Base-by-base conservation (phyloP, 2,888 invertebrate genomes). In the Andrena fulva region DNA sequence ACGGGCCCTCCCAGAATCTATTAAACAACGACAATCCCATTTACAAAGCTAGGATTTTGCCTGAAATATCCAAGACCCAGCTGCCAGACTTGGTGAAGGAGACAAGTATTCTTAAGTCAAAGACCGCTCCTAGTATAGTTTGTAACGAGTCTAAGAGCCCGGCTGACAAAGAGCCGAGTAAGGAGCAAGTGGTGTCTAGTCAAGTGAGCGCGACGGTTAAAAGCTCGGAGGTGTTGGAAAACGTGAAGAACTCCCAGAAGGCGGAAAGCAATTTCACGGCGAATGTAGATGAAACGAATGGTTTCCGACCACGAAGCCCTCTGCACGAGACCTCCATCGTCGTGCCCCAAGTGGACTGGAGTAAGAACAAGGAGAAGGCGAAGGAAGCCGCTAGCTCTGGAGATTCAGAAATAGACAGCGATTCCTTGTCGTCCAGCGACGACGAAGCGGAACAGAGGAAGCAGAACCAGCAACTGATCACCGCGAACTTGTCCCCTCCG, bases 251-350 rank as follows among this genome's bases (percentile, higher is more conserved):
- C 31, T 72, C 63, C 3, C 75, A 85, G 16, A 79, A 71, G 29
- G 4, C 20, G 0, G 81, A 84, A 0, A 84, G 35, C 4, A 73
- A 50, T 16, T 76, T 71, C 2, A 24, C 73, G 0, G 56, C 7
- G 1, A 77, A 29, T 2, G 7, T 10, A 1, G 85, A 89, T 2
- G 87, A 86, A 29, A 78, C 50, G 27, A 80, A 71, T n/a, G 81
- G 71, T 33, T 82, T 85, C 33, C 94, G 93, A 87, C 95, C 94
- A 89, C 95, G 93, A 93, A 97, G 96, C 95, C 97, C 94, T 86
- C 95, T 94, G 90, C 97, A 95, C 89, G 96, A 96, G 91, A 96
- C 96, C 0, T 95, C 95, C 2, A 96, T 96, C 63, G 94, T 96
- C 79, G 96, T 96, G 8, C 96, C 97, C 0, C 94, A 95, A 80